Evolutionary conservation across 2,797 vertebrate genomes (phyloP), one percentile per base, ranked within the genome.

Genomic region (Poecilia gillii): DNA sequence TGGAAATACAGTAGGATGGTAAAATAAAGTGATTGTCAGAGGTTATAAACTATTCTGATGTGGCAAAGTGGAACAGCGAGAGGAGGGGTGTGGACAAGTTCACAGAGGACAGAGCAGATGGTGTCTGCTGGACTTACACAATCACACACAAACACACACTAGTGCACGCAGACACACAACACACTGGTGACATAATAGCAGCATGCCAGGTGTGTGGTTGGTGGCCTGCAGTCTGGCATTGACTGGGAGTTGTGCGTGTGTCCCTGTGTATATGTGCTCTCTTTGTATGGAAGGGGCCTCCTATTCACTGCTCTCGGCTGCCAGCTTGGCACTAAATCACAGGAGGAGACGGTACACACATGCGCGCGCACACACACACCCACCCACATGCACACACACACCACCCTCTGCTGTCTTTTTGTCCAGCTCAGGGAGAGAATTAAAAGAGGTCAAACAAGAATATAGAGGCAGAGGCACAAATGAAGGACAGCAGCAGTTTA

Each of bases 261-360:
- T 81, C 68, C 81, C 66, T 72, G 84, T 74, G 68, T 75, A 83
- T 79, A 83, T 84, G 70, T 81, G 90, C 84, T 83, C 85, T 86
- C 91, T 92, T 93, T 94, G 93, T 94, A 92, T 90, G 92, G 92
- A 93, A 92, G 88, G 66, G 94, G 93, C 89, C 93, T 89, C 91
- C 94, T 93, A 95, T 94, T 94, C 94, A 94, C 89, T 82, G 45
- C 82, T 79, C 85, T 83, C 83, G 74, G 85, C 90, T 94, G 93
- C 93, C 94, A 94, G 93, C 92, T 94, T 95, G 93, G 94, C 93
- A 94, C 91, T 93, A 93, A 94, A 94, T 94, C 94, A 94, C 93
- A 93, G 92, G 90, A 88, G 88, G 86, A 93, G 93, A 90, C 85
- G 82, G 82, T 14, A 80, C 85, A 87, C 72, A 45, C 78, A 28